A percentile compares a stretch with the other conserved stretches of the same genome.
These are phyloP conservation scores for Acanthopagrus latus DNA, from an alignment of 2,797 vertebrate species.

Conservation along the genomic window DNA sequence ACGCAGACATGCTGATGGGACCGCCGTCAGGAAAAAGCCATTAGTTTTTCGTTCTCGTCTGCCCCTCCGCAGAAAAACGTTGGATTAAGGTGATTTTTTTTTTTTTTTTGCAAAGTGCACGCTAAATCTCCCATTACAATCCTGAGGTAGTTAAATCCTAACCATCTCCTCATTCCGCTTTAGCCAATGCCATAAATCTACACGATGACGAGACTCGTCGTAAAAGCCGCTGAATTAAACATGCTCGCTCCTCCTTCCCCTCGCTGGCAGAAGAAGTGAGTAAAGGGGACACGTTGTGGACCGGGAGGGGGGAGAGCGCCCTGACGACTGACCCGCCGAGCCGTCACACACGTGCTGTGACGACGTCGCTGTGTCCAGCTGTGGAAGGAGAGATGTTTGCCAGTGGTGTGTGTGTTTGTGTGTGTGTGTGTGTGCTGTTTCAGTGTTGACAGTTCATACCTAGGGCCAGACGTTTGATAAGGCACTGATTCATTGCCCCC, in stretches of 20 bases:
- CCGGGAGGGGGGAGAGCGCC: conserved; percentile 23
- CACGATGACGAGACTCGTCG: conserved; percentile 58
- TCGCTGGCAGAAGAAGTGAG: conserved; percentile 50
- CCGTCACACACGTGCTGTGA: conserved; percentile 35
- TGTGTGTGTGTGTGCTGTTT: conserved; percentile 26
- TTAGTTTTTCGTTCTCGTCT: conserved; percentile 44
- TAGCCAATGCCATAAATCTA: conserved; percentile 71
- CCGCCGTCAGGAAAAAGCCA: conserved; percentile 39
- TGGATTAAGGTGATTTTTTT: conserved; percentile 69
- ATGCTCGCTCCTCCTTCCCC: conserved; percentile 56
- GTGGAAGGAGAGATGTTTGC: conserved; percentile 41
- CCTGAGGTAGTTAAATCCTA: conserved; percentile 72
- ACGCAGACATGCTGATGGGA: conserved; percentile 20
- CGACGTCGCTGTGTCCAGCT: conserved; percentile 34
- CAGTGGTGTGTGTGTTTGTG: conserved; percentile 4
- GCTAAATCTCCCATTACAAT: conserved; percentile 68
- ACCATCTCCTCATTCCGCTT: conserved; percentile 64
- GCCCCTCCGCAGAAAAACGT: conserved; percentile 38
- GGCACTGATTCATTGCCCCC: conserved; percentile 76
- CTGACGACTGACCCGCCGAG: conserved; percentile 37
- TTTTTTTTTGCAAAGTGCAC: conserved; percentile 35
- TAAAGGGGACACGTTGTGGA: conserved; percentile 32
- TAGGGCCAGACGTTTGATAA: conserved; percentile 73
- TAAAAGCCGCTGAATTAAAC: conserved; percentile 80
- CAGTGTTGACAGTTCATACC: conserved; percentile 72